Conservation (phyloP, 2,113 vertebrate species). For the Cettia cetti region DNA sequence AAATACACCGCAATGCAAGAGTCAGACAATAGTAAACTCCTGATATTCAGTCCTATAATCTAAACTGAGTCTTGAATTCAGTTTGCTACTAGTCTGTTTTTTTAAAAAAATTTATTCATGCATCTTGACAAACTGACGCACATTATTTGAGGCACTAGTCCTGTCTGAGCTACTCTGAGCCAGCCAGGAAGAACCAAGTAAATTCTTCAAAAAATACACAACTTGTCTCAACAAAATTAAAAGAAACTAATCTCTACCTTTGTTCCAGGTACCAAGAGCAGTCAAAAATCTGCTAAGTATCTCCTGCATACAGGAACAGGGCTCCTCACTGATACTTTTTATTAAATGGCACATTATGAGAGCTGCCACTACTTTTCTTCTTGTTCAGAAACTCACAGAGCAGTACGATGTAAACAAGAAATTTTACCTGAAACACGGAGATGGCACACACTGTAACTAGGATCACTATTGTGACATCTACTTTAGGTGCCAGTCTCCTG, state of each 20-base stretch:
- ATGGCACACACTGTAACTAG: slow-evolving; percentile 90
- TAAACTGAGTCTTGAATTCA: neutral
- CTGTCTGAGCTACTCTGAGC: neutral
- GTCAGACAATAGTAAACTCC: neutral
- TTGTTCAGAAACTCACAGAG: neutral
- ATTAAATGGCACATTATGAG: accelerated
- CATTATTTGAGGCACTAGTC: accelerated
- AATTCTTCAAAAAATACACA: neutral
- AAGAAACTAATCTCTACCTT: neutral
- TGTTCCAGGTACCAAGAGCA: neutral
- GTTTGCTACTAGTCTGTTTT: neutral
- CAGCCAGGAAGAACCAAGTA: neutral
- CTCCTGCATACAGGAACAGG: accelerated
- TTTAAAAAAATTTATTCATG: neutral
- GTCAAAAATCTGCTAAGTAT: neutral
- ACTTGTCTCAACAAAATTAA: neutral
- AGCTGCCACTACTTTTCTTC: neutral
- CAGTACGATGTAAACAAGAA: neutral
- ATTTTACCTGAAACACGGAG: slow-evolving; percentile 89
- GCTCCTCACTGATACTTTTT: neutral
- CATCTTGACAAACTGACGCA: neutral
- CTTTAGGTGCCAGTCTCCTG: slow-evolving; percentile 85
- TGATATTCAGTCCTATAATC: neutral
- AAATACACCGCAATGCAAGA: neutral
- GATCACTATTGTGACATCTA: slow-evolving; percentile 91